Conservation (phyloP, 2,113 vertebrate species). For the Ailuropoda melanoleuca region DNA sequence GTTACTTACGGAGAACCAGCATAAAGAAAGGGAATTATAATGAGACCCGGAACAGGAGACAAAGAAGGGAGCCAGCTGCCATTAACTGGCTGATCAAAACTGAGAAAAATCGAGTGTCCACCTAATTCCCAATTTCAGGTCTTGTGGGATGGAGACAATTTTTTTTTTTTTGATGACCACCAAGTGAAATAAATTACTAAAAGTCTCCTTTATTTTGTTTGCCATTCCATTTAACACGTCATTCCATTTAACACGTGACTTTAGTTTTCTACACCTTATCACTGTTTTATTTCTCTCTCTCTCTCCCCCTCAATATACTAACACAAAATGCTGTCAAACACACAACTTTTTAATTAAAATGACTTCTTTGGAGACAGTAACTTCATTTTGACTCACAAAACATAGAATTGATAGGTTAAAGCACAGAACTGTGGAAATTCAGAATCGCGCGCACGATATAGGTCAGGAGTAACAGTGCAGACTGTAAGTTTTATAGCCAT, state of each 20-base stretch:
- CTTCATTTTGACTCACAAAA: neutral
- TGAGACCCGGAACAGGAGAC: neutral
- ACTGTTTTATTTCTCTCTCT: neutral
- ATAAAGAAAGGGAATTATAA: neutral
- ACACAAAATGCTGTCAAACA: neutral
- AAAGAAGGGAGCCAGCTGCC: neutral
- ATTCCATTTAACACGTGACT: neutral
- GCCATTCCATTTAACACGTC: neutral
- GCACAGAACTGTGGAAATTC: neutral
- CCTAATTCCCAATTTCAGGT: neutral
- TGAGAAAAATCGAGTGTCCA: neutral
- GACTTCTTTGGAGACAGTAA: neutral
- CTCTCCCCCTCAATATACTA: neutral
- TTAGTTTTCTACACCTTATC: neutral
- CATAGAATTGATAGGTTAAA: neutral
- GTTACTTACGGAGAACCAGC: neutral
- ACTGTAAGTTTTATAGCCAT: neutral
- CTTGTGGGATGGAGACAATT: neutral
- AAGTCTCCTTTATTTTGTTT: neutral
- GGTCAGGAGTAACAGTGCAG: neutral
- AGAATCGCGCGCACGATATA: neutral
- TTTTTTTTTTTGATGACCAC: neutral
- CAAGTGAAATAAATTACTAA: neutral
- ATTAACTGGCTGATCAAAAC: neutral
- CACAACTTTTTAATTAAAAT: neutral